Evolutionary conservation across 2,113 vertebrate species (phyloP).

Genomic region (Daphoenositta chrysoptera): DNA sequence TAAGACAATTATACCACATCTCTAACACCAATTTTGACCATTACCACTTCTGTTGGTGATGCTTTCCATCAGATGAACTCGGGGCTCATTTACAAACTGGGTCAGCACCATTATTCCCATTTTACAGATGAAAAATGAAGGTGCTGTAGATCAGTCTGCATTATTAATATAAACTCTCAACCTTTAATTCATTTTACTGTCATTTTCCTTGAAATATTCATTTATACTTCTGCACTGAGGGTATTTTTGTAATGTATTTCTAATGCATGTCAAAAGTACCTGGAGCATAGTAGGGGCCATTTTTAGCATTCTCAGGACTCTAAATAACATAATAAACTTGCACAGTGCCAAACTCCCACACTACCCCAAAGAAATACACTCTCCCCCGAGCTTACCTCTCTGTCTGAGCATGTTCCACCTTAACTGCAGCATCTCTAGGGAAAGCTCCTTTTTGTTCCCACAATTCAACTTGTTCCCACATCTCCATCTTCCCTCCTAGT

Average conservation of each 20-base stretch:
- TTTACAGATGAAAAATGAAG: slow-evolving; percentile 54
- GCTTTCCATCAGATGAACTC: slow-evolving; percentile 5
- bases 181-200: slow-evolving; percentile 54
- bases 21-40: not conserved
- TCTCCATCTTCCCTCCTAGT: not conserved
- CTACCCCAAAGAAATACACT: not conserved
- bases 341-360: not conserved
- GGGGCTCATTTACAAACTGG: slow-evolving; percentile 41
- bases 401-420: not conserved
- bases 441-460: not conserved
- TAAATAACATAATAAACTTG: not conserved
- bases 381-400: not conserved
- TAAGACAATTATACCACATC: not conserved
- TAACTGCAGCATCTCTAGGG: not conserved
- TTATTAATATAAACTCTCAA: slow-evolving; percentile 60
- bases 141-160: slow-evolving; percentile 34
- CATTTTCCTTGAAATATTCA: slow-evolving; percentile 61
- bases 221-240: slow-evolving; percentile 7
- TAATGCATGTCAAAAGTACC: slow-evolving; percentile 24
- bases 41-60: not conserved
- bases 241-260: slow-evolving; percentile 41
- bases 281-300: not conserved
- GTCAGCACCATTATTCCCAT: slow-evolving; percentile 38
- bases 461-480: not conserved
- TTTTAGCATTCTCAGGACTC: not conserved